Conservation (phyloP, 2,888 invertebrate species). For the Lottia gigantea region DNA sequence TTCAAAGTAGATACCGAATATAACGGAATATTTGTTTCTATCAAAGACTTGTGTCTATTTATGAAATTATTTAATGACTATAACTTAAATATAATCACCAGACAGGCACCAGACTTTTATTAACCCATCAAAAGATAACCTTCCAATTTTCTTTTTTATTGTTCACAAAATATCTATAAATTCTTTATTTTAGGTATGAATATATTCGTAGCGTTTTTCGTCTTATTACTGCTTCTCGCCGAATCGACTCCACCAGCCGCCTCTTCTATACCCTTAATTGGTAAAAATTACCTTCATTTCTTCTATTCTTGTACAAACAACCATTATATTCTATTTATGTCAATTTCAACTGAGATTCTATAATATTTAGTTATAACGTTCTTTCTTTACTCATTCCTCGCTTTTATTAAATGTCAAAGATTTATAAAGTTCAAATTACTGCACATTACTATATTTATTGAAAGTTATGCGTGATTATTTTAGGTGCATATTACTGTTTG, state of each 20-base stretch:
- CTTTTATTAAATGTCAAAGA: too few species aligned
- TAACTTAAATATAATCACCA: neutral
- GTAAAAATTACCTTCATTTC: constrained; percentile 38
- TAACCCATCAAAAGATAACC: too few species aligned
- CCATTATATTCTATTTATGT: too few species aligned
- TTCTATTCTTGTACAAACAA: neutral
- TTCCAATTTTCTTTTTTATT: neutral
- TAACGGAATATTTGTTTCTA: neutral
- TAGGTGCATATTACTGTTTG: constrained; percentile 68
- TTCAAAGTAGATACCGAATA: neutral
- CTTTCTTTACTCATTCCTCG: too few species aligned
- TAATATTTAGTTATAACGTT: too few species aligned
- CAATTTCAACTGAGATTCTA: too few species aligned
- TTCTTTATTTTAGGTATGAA: constrained; percentile 61
- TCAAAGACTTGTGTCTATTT: neutral
- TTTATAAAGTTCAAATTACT: neutral
- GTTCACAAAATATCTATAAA: neutral
- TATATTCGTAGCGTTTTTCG: constrained; percentile 68
- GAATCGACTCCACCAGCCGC: constrained; percentile 67
- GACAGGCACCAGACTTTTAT: too few species aligned
- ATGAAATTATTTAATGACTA: neutral
- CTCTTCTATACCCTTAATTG: constrained; percentile 63
- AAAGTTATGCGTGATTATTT: constrained; percentile 26
- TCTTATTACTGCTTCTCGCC: constrained; percentile 64
- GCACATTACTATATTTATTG: neutral